A percentile compares a stretch with the other conserved stretches of the same genome.
phyloP scores from a whole-genome alignment of 2,113 vertebrate genomes.

The Oplegnathus fasciatus region DNA sequence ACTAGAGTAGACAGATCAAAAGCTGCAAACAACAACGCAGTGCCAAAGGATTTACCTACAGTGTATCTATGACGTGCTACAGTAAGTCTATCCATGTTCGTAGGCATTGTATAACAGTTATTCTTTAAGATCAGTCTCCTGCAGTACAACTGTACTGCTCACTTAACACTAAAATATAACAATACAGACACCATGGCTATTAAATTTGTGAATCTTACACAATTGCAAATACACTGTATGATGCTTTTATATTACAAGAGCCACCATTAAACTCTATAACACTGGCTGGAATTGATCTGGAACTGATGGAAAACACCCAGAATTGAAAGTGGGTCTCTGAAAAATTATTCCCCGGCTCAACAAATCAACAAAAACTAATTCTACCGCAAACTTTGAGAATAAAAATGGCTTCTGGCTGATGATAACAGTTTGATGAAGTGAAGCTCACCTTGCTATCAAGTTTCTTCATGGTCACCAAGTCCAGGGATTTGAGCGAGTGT shows the following conservation, averaged over 20 bases:
- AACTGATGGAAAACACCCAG: not conserved
- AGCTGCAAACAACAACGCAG: conserved; percentile 9
- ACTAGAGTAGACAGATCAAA: conserved; percentile 34
- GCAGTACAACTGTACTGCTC: not conserved
- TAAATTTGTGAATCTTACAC: not conserved
- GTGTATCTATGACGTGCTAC: not conserved
- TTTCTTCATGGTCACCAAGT: conserved; percentile 99
- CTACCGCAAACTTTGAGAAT: not conserved
- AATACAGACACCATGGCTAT: not conserved
- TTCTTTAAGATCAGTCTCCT: not conserved
- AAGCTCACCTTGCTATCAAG: conserved; percentile 95
- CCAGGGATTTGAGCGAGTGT: conserved; percentile 96
- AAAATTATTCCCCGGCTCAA: not conserved
- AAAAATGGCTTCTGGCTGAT: not conserved
- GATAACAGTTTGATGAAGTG: not conserved
- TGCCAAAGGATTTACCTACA: conserved; percentile 20
- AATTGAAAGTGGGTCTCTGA: not conserved
- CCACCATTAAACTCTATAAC: not conserved
- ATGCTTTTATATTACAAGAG: not conserved
- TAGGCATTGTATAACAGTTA: not conserved
- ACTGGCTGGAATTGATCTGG: not conserved
- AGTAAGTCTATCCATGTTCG: not conserved
- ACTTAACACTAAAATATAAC: not conserved
- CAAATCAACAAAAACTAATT: not conserved
- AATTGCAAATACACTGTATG: not conserved